A percentile compares a stretch with the other conserved stretches of the same genome.
phyloP scores from a whole-genome alignment of 1,140 invertebrate genomes.

The Camponotus vicinus region DNA sequence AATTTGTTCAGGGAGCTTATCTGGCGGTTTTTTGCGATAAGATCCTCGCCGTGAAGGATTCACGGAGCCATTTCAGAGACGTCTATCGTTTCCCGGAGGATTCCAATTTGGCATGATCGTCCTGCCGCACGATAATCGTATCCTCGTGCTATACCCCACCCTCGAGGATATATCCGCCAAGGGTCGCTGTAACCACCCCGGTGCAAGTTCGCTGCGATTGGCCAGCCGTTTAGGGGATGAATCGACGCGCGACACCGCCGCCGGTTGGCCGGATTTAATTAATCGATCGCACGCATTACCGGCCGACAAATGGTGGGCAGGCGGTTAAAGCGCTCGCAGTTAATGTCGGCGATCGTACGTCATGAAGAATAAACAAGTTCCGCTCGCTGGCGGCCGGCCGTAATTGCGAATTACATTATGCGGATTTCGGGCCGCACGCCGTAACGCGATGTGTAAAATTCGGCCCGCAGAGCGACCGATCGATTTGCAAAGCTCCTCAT shows the following conservation, averaged over 20 bases:
- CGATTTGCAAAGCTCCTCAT: background rate
- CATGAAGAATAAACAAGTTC: slow-evolving; percentile 75
- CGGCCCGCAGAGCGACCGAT: background rate
- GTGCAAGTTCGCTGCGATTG: slow-evolving; percentile 70
- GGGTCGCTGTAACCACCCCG: slow-evolving; percentile 55
- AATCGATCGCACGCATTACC: slow-evolving; percentile 76
- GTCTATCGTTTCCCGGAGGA: slow-evolving; percentile 41
- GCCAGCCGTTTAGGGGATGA: slow-evolving; percentile 75
- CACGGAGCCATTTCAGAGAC: background rate
- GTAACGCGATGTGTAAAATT: slow-evolving; percentile 38
- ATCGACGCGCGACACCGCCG: slow-evolving; percentile 70
- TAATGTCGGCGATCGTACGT: slow-evolving; percentile 72
- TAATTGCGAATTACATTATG: slow-evolving; percentile 57
- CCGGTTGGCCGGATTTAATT: slow-evolving; percentile 78
- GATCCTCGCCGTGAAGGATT: background rate
- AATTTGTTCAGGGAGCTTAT: slow-evolving; percentile 8
- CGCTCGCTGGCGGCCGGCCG: slow-evolving; percentile 50
- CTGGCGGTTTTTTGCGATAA: slow-evolving; percentile 33
- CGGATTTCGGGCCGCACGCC: slow-evolving; percentile 8
- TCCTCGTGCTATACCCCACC: slow-evolving; percentile 22
- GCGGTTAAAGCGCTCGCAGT: slow-evolving; percentile 68
- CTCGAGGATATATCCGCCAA: slow-evolving; percentile 32
- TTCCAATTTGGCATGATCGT: slow-evolving; percentile 63
- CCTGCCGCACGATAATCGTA: slow-evolving; percentile 58
- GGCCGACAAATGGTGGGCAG: slow-evolving; percentile 73